Base-by-base conservation (phyloP, 2,888 invertebrate genomes). In the Lasioglossum pauxillum region DNA sequence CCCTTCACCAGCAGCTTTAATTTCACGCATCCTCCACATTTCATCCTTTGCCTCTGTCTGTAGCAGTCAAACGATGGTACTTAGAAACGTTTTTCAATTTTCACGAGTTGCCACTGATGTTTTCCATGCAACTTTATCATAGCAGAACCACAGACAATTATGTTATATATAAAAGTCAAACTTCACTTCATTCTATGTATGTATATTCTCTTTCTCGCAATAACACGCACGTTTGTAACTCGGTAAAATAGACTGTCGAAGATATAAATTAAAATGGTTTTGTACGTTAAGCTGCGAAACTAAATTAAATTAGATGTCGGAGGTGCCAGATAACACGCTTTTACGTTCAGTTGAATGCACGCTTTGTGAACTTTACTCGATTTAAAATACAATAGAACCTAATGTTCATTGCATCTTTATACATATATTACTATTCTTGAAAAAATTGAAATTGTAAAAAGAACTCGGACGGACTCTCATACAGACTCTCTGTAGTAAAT, bases 1-100 rank as follows among this genome's bases (percentile, higher is more conserved):
- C 38, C 69, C 19, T 69, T 38, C 69, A n/a, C 69, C 69, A 1
- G 12, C 69, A 69, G 69, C 19, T 69, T 69, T 69, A 69, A 69
- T 41, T 69, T 41, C 69, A 41, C 12, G 23, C 38, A 38, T 23
- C 69, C 69, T 12, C 23, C 38, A 23, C 38, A 12, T 69, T 41
- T n/a, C 5, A 69, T 69, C 69, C 38, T 41, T 41, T 23, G 4
- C 10, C 23, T 41, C 38, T 38, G 38, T 23, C 69, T 10, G 35
- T 10, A 69, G 19, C 23, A 38, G 35, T 69, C 38, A 38, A 35
- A 69, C 69, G 38, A 69, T 69, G 38, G 38, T 41, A 69, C 69
- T 69, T 69, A 41, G 35, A 31, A 67, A 41, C 38, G 38, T 69
- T 41, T 60, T 23, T 41, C 69, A 69, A 69, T 69, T 69, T 69